Percentiles rank a stretch among this genome's conserved stretches.
Conservation (phyloP, 2,113 vertebrate species). For the Atrichornis clamosus region DNA sequence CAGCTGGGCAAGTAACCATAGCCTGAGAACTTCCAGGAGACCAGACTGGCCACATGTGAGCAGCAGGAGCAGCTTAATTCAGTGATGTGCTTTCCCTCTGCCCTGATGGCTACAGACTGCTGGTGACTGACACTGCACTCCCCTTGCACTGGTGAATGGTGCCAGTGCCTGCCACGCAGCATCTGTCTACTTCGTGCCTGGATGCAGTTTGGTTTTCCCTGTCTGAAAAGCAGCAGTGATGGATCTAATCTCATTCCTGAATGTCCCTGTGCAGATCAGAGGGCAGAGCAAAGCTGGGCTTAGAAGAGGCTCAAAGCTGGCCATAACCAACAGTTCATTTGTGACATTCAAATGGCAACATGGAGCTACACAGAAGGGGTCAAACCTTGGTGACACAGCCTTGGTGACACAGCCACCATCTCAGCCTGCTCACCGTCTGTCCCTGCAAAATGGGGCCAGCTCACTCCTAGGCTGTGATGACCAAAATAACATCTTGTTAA, state of each 20-base stretch:
- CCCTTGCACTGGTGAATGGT: background rate
- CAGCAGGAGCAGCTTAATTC: background rate
- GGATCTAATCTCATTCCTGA: background rate
- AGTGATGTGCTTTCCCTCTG: background rate
- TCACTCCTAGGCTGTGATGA: background rate
- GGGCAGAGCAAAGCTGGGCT: background rate
- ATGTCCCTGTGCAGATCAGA: background rate
- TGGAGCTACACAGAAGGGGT: background rate
- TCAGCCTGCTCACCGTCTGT: background rate
- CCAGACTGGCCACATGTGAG: fast-evolving
- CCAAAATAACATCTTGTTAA: background rate
- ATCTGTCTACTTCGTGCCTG: background rate
- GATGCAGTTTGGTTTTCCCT: background rate
- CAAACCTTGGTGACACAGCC: background rate
- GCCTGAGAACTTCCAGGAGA: background rate
- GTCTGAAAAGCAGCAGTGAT: background rate
- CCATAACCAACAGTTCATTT: background rate
- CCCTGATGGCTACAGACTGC: background rate
- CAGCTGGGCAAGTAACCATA: background rate
- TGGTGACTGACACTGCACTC: background rate
- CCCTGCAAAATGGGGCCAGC: background rate
- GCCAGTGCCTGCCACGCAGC: background rate
- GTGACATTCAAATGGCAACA: background rate
- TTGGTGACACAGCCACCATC: background rate
- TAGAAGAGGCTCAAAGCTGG: background rate